Evolutionary conservation across 2,888 invertebrate species (phyloP).

Genomic region (Cylloceria caligata): DNA sequence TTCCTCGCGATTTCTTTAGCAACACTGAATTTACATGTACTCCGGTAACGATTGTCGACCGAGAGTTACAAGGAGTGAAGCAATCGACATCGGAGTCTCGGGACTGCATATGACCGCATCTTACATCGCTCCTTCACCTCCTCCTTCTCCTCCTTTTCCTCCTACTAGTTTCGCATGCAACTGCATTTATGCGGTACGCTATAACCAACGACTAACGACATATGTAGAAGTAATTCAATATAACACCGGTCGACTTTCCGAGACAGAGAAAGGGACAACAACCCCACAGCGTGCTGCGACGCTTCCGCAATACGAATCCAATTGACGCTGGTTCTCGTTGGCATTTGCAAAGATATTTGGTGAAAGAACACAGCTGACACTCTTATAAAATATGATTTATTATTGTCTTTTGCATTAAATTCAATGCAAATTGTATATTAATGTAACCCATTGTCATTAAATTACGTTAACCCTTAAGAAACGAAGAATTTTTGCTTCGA

Average conservation of each 20-base stretch:
- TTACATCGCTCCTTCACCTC: constrained; percentile 57
- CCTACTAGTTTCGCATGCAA: constrained; percentile 47
- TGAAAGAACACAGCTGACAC: too few relatives aligned
- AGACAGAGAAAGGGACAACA: constrained; percentile 64
- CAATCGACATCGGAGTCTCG: constrained; percentile 66
- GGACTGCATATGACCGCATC: constrained; percentile 69
- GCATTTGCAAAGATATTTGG: constrained; percentile 26
- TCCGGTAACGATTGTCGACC: constrained; percentile 19
- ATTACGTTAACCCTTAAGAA: too few relatives aligned
- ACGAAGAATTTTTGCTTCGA: too few relatives aligned
- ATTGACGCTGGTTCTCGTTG: constrained; percentile 6
- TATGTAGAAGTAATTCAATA: constrained; percentile 61
- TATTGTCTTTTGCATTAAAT: too few relatives aligned
- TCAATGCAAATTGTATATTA: too few relatives aligned
- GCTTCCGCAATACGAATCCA: constrained; percentile 55
- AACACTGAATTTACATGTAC: background rate
- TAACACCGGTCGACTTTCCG: constrained; percentile 53
- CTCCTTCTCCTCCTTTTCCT: constrained; percentile 13
- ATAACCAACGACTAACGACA: constrained; percentile 38
- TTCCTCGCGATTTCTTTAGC: background rate
- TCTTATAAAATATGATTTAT: too few relatives aligned
- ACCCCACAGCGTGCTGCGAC: constrained; percentile 46
- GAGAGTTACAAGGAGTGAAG: constrained; percentile 54
- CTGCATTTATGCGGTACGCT: constrained; percentile 20
- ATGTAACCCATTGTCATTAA: background rate